These are phyloP conservation scores for Laspeyria flexula DNA, from an alignment of 2,888 invertebrate genomes.

Conservation along the genomic window DNA sequence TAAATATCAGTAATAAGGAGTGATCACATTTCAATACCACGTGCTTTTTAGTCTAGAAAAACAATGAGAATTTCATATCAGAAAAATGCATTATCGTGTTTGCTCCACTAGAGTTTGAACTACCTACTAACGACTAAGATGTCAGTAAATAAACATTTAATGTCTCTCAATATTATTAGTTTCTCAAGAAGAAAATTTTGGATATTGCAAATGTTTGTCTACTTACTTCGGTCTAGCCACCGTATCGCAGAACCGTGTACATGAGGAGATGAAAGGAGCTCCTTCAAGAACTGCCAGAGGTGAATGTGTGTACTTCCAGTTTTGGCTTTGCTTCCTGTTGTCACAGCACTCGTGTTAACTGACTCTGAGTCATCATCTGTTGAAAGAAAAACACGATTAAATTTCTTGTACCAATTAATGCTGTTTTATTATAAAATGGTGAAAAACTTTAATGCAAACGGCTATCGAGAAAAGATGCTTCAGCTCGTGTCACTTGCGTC, in stretches of 20 bases:
- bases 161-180: too few relatives aligned
- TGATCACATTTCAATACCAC: too few relatives aligned
- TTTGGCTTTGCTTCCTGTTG: constrained; percentile 70
- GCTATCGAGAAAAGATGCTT: constrained; percentile 21
- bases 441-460: constrained; percentile 13
- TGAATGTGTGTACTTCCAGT: constrained; percentile 96
- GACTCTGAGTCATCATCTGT: constrained; percentile 87
- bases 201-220: too few relatives aligned
- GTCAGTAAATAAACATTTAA: too few relatives aligned
- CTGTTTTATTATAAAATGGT: too few relatives aligned
- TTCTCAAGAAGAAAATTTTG: too few relatives aligned
- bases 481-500: constrained; percentile 39
- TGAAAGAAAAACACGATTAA: constrained; percentile 26
- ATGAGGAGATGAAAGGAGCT: constrained; percentile 95
- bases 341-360: constrained; percentile 60
- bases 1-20: too few relatives aligned
- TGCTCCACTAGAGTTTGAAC: too few relatives aligned
- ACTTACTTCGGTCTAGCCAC: constrained; percentile 95
- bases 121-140: too few relatives aligned
- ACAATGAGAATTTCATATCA: too few relatives aligned
- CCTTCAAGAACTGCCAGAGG: constrained; percentile 99
- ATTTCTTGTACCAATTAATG: neutral
- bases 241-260: constrained; percentile 97
- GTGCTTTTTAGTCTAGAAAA: too few relatives aligned
- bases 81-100: too few relatives aligned